These are phyloP conservation scores for Coleophora deauratella DNA, from an alignment of 2,888 invertebrate genomes.

Conservation along the genomic window DNA sequence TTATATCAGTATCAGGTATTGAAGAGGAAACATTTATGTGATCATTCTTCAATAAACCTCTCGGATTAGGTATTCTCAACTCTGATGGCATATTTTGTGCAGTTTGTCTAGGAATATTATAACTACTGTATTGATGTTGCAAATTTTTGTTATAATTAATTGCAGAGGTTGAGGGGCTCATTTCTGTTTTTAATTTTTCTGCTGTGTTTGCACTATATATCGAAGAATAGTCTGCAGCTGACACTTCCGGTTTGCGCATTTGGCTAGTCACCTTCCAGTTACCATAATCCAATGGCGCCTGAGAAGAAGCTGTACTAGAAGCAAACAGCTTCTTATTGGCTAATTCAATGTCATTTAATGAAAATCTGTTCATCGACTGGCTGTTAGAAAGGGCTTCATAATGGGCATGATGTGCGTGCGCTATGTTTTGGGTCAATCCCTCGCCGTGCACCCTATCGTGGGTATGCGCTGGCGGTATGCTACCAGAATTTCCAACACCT, in stretches of 20 bases:
- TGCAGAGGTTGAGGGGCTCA: slow-evolving; percentile 32
- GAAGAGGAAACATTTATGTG: slow-evolving; percentile 33
- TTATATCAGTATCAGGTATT: slow-evolving; percentile 33
- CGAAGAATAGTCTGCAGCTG: slow-evolving; percentile 55
- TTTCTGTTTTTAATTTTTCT: slow-evolving; percentile 47
- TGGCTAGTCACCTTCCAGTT: slow-evolving; percentile 58
- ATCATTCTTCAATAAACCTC: slow-evolving; percentile 46
- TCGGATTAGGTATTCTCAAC: slow-evolving; percentile 59
- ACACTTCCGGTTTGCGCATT: slow-evolving; percentile 48
- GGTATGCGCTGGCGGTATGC: slow-evolving; percentile 44
- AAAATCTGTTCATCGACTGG: slow-evolving; percentile 46
- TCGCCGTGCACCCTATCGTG: slow-evolving; percentile 43
- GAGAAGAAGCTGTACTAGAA: slow-evolving; percentile 37
- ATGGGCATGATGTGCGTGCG: slow-evolving; percentile 55
- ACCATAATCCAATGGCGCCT: slow-evolving; percentile 51
- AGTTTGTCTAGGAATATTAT: slow-evolving; percentile 39
- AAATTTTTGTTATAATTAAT: slow-evolving; percentile 53
- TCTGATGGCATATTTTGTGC: slow-evolving; percentile 48
- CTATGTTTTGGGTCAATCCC: slow-evolving; percentile 39
- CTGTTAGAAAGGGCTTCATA: slow-evolving; percentile 43
- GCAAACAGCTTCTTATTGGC: slow-evolving; percentile 61
- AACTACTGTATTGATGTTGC: slow-evolving; percentile 52
- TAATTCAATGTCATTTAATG: slow-evolving; percentile 58
- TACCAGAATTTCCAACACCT: slow-evolving; percentile 33
- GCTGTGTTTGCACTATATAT: slow-evolving; percentile 37